Evolutionary conservation across 2,797 vertebrate species (phyloP).

Genomic region (Lates japonicus): DNA sequence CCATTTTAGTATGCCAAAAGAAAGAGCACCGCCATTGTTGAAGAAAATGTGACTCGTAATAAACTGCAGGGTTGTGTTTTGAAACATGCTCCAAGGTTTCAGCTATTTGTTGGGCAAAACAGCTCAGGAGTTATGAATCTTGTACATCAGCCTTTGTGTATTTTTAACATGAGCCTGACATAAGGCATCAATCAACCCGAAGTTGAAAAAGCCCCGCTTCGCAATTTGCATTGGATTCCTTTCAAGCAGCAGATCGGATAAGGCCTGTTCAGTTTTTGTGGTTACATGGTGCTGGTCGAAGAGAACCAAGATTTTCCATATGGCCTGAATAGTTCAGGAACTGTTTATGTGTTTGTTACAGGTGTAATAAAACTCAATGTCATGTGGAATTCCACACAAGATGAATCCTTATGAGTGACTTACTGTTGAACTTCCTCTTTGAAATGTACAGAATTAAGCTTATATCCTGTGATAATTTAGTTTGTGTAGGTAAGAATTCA

Average conservation of each 20-base stretch:
- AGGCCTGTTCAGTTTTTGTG: slow-evolving; percentile 70
- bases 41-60: slow-evolving; percentile 35
- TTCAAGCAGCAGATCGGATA: slow-evolving; percentile 74
- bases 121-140: slow-evolving; percentile 55
- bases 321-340: slow-evolving; percentile 58
- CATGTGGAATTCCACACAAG: slow-evolving; percentile 40
- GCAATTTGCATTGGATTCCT: slow-evolving; percentile 70
- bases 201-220: slow-evolving; percentile 49
- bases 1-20: slow-evolving; percentile 30
- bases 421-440: slow-evolving; percentile 62
- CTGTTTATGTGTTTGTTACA: slow-evolving; percentile 71
- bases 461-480: slow-evolving; percentile 56
- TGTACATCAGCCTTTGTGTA: slow-evolving; percentile 50
- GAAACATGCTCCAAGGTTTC: slow-evolving; percentile 34
- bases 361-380: slow-evolving; percentile 66
- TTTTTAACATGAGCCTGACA: slow-evolving; percentile 66
- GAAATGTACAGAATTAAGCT: slow-evolving; percentile 42
- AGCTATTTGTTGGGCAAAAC: slow-evolving; percentile 55
- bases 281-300: slow-evolving; percentile 48
- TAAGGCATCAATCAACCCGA: slow-evolving; percentile 68
- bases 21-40: slow-evolving; percentile 3
- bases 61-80: slow-evolving; percentile 38
- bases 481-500: slow-evolving; percentile 34
- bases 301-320: slow-evolving; percentile 64
- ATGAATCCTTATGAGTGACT: slow-evolving; percentile 48